Percentiles rank a stretch among this genome's conserved stretches.
phyloP scores from a whole-genome alignment of 2,888 invertebrate species.

The Tuberolachnus salignus region DNA sequence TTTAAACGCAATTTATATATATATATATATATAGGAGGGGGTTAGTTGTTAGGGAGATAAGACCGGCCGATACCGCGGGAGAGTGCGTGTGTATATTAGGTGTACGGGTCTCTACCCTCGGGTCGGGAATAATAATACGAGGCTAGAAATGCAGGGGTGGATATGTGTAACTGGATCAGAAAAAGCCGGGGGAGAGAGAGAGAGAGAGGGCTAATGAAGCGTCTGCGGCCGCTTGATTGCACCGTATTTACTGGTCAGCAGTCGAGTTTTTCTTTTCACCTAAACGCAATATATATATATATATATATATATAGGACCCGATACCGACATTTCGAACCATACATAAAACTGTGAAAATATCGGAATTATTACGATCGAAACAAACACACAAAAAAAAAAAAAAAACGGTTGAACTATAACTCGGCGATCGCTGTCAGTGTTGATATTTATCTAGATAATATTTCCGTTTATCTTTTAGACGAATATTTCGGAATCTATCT shows the following conservation, averaged over 20 bases:
- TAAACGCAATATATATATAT: constrained; percentile 7
- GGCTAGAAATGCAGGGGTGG: constrained; percentile 31
- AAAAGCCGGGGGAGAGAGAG: not conserved
- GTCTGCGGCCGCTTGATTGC: constrained; percentile 58
- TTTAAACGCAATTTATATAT: not conserved
- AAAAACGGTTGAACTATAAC: too few species aligned
- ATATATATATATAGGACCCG: too few species aligned
- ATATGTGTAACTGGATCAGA: constrained; percentile 40
- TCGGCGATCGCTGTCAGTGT: too few species aligned
- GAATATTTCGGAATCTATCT: too few species aligned
- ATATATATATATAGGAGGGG: constrained; percentile 1
- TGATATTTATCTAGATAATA: too few species aligned
- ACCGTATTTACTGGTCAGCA: constrained; percentile 58
- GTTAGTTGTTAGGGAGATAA: constrained; percentile 15
- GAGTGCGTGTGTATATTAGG: constrained; percentile 7
- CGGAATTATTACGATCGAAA: too few species aligned
- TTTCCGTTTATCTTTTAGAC: too few species aligned
- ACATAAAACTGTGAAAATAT: too few species aligned
- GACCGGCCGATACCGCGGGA: constrained; percentile 15
- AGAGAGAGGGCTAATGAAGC: constrained; percentile 58
- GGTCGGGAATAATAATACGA: constrained; percentile 42
- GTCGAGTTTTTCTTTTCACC: constrained; percentile 48
- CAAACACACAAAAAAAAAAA: too few species aligned
- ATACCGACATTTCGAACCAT: constrained; percentile 33
- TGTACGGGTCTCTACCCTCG: constrained; percentile 21